phyloP scores from a whole-genome alignment of 2,888 invertebrate species.

The Drosophila quinaria region DNA sequence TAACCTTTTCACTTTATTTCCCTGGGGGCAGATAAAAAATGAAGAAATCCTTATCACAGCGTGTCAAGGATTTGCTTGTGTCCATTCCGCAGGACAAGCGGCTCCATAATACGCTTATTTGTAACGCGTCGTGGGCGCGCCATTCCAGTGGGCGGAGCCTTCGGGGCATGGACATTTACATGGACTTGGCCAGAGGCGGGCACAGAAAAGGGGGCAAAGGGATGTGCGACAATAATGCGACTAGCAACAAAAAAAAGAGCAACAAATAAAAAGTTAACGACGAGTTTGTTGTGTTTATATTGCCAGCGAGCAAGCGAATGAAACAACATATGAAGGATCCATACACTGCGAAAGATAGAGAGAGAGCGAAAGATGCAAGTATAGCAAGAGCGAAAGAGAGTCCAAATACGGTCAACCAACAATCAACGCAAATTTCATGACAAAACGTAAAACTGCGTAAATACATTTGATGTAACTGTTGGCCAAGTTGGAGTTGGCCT shows the following conservation, averaged over 20 bases:
- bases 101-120: constrained; percentile 81
- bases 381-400: constrained; percentile 8
- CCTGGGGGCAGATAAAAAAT: constrained; percentile 83
- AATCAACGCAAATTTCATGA: constrained; percentile 79
- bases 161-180: constrained; percentile 15
- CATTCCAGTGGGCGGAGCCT: constrained; percentile 24
- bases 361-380: constrained; percentile 4
- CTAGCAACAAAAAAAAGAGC: constrained; percentile 65
- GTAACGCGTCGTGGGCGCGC: constrained; percentile 76
- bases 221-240: constrained; percentile 70
- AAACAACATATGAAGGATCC: constrained; percentile 63
- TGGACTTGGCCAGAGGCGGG: not conserved
- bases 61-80: constrained; percentile 83
- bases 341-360: not conserved
- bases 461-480: constrained; percentile 73
- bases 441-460: constrained; percentile 81
- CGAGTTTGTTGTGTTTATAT: constrained; percentile 82
- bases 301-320: constrained; percentile 71
- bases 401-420: constrained; percentile 47
- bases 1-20: constrained; percentile 84
- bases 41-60: constrained; percentile 84
- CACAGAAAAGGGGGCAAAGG: not conserved
- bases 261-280: constrained; percentile 83
- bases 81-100: constrained; percentile 76
- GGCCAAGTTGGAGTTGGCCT: constrained; percentile 51